phyloP scores from a whole-genome alignment of 2,113 vertebrate genomes.

The Hippopotamus amphibius region DNA sequence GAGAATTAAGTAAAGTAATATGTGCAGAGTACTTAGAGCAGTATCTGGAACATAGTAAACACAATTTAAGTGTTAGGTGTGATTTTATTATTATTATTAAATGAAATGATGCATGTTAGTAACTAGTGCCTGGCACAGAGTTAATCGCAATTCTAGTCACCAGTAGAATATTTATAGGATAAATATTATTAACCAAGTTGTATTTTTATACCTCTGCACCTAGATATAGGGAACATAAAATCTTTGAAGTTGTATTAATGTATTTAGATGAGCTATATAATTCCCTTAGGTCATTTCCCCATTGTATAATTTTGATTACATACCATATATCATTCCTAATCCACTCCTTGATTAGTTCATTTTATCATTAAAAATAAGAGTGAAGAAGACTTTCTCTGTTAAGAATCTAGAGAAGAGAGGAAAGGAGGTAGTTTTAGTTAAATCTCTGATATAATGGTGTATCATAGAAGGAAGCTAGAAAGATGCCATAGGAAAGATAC shows the following conservation, averaged over 20 bases:
- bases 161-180: neutral
- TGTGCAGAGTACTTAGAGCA: neutral
- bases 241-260: slow-evolving; percentile 53
- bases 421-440: neutral
- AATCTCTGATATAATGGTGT: slow-evolving; percentile 5
- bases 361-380: slow-evolving; percentile 40
- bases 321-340: slow-evolving; percentile 2
- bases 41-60: slow-evolving; percentile 11
- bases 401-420: slow-evolving; percentile 21
- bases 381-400: slow-evolving; percentile 37
- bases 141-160: slow-evolving; percentile 5
- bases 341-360: slow-evolving; percentile 26
- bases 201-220: neutral
- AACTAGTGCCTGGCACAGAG: neutral
- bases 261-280: neutral
- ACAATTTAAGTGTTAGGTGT: slow-evolving; percentile 5
- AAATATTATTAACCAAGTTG: slow-evolving; percentile 37
- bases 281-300: slow-evolving; percentile 11
- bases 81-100: slow-evolving; percentile 32
- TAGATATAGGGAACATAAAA: neutral
- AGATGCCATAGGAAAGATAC: slow-evolving; percentile 11
- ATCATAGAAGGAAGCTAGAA: neutral
- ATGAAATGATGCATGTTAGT: neutral
- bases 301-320: neutral
- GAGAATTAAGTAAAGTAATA: slow-evolving; percentile 43